Evolutionary conservation across 2,888 invertebrate species (phyloP).

Genomic region (Phorcus lineatus): DNA sequence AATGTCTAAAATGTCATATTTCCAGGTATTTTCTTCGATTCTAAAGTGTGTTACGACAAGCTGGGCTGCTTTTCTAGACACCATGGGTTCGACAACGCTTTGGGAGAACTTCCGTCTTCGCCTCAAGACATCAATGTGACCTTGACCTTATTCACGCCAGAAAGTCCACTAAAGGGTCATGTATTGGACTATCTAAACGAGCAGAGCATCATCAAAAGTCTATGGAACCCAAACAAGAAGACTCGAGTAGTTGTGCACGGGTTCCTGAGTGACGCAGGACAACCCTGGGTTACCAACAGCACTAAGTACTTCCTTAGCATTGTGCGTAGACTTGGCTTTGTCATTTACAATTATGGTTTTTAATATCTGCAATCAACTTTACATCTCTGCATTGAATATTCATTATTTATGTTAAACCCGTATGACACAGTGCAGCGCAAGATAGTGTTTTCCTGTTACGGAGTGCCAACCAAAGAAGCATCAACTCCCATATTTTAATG

Average conservation of each 20-base stretch:
- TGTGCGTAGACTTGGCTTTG: slow-evolving; percentile 78
- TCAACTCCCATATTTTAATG: no score
- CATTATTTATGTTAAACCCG: no score
- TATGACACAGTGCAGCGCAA: no score
- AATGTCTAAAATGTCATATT: not conserved
- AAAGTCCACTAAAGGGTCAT: slow-evolving; percentile 73
- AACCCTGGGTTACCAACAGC: slow-evolving; percentile 97
- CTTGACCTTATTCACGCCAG: slow-evolving; percentile 82
- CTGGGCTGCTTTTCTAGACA: slow-evolving; percentile 39
- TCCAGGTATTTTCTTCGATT: not conserved
- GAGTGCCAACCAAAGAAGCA: no score
- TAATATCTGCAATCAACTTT: no score
- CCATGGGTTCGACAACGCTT: slow-evolving; percentile 31
- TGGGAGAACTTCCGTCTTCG: slow-evolving; percentile 39
- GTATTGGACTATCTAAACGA: slow-evolving; percentile 78
- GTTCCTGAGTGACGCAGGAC: slow-evolving; percentile 90
- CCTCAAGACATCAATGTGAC: slow-evolving; percentile 80
- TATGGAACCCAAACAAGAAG: slow-evolving; percentile 86
- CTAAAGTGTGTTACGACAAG: slow-evolving; percentile 36
- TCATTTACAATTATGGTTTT: no score
- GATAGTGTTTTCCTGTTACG: no score
- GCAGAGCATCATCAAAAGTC: slow-evolving; percentile 83
- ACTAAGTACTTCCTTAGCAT: slow-evolving; percentile 91
- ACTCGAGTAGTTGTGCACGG: slow-evolving; percentile 94
- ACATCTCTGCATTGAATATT: no score